Conservation (phyloP, 1,140 invertebrate species). For the Cotesia chilonis region DNA sequence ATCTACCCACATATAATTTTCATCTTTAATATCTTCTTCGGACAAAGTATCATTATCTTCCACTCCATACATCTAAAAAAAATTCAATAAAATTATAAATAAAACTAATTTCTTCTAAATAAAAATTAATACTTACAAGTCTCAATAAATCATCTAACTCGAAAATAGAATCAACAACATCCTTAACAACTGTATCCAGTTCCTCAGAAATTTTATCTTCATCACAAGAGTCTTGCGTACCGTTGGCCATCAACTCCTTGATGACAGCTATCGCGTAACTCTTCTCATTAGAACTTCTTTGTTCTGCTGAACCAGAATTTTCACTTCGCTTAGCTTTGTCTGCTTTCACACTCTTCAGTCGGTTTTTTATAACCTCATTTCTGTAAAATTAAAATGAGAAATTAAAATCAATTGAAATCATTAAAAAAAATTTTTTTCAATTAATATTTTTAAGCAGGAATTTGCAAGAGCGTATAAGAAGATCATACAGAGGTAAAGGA, state of each 20-base stretch:
- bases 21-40: slow-evolving; percentile 65
- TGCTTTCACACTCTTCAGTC: slow-evolving; percentile 43
- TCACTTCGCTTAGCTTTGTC: slow-evolving; percentile 39
- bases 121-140: slow-evolving; percentile 57
- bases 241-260: slow-evolving; percentile 62
- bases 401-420: too few species aligned
- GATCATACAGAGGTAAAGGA: slow-evolving; percentile 73
- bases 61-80: slow-evolving; percentile 62
- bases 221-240: slow-evolving; percentile 49
- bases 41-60: slow-evolving; percentile 65
- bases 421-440: too few species aligned
- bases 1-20: slow-evolving; percentile 68
- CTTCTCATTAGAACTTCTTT: slow-evolving; percentile 52
- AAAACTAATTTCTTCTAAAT: not conserved
- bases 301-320: slow-evolving; percentile 39
- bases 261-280: slow-evolving; percentile 64
- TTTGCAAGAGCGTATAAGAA: too few species aligned
- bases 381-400: slow-evolving; percentile 38
- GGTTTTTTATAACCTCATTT: slow-evolving; percentile 53
- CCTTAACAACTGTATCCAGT: slow-evolving; percentile 59
- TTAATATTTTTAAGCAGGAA: too few species aligned
- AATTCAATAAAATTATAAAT: not conserved
- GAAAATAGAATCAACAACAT: slow-evolving; percentile 63
- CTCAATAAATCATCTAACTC: slow-evolving; percentile 65
- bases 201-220: slow-evolving; percentile 50